Percentiles rank a stretch among this genome's conserved stretches.
These are phyloP conservation scores for Nyctereutes procyonoides DNA, from an alignment of 2,113 vertebrate species.

Conservation along the genomic window DNA sequence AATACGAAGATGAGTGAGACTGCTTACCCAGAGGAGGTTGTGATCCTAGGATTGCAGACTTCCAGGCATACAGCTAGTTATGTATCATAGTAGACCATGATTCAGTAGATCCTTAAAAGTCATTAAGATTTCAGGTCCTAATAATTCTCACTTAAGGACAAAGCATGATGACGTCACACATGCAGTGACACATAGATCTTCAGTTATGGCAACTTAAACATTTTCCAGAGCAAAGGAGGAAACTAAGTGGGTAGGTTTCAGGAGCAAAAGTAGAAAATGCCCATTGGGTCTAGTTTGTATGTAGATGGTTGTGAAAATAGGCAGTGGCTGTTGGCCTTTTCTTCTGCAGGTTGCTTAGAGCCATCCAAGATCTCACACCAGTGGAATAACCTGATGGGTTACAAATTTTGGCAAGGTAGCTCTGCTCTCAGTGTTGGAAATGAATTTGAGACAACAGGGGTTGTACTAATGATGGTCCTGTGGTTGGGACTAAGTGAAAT, in stretches of 20 bases:
- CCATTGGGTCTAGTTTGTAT: fast-evolving
- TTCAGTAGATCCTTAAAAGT: background rate
- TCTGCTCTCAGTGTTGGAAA: background rate
- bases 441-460: background rate
- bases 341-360: background rate
- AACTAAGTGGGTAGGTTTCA: background rate
- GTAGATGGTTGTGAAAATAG: background rate
- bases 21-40: background rate
- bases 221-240: background rate
- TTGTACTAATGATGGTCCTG: background rate
- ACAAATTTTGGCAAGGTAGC: background rate
- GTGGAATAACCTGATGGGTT: background rate
- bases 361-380: background rate
- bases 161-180: background rate
- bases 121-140: background rate
- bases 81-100: background rate
- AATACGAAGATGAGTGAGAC: background rate
- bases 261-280: background rate
- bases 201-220: background rate
- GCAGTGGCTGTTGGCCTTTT: background rate
- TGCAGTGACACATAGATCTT: background rate
- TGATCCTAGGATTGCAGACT: background rate
- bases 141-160: background rate
- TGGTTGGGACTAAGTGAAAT: background rate
- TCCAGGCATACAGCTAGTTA: background rate